Evolutionary conservation across 2,113 vertebrate genomes (phyloP), one percentile per base, ranked within the genome.

Genomic region (Pterophyllum scalare): DNA sequence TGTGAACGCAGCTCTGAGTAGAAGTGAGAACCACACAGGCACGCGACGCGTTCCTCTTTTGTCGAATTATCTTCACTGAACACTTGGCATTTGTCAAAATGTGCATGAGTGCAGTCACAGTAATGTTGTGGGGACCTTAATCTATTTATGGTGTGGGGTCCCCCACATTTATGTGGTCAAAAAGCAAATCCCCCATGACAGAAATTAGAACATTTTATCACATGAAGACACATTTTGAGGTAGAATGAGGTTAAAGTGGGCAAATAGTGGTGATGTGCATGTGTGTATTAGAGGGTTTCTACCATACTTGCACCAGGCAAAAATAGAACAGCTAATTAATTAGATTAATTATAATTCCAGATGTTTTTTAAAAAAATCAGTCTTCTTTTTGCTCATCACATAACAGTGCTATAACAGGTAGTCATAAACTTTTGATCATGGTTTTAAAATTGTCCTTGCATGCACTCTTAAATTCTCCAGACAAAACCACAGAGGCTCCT

Each of bases 11-110:
- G 64, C 78, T 78, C 46, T 79, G 57, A 80, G 72, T 20, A 80
- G 57, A 64, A 57, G 19, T 52, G 17, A 70, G 35, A 77, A 2
- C 1, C 58, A 9, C 74, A 86, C 56, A 54, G 65, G 75, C 2
- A 57, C 10, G 75, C 35, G 20, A 20, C 6, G 49, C 56, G 60
- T 35, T 62, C 75, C 82, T 79, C 75, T 80, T 83, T 77, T 76
- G 14, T 54, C 67, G 49, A 85, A 40, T 77, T 46, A 80, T 83
- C 72, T 15, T 58, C 33, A 67, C 26, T 46, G 15, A 67, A 67
- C 10, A 7, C 26, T 75, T 35, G 11, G 60, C 58, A 79, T 33
- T 72, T 54, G 24, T 72, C 26, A 54, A 72, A 72, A 72, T 72
- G 43, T 72, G 67, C 11, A 13, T 31, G 26, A 31, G 67, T 33